phyloP scores from a whole-genome alignment of 2,797 vertebrate genomes.

The Potorous gilbertii region DNA sequence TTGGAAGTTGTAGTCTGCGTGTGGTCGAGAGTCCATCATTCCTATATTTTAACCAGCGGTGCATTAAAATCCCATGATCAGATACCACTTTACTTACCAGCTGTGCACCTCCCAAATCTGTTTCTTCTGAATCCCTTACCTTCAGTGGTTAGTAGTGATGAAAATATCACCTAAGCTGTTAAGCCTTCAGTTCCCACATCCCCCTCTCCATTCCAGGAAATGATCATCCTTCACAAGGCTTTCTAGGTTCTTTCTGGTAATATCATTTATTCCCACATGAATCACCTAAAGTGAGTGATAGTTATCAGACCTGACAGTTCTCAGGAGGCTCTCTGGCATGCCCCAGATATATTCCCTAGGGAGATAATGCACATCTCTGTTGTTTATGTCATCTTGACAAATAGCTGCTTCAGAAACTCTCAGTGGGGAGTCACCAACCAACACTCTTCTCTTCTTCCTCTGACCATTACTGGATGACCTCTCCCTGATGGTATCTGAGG shows the following conservation, averaged over 20 bases:
- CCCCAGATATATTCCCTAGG: background rate
- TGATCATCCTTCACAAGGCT: background rate
- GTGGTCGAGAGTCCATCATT: background rate
- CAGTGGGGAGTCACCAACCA: background rate
- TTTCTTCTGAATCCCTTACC: background rate
- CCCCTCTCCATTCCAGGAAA: background rate
- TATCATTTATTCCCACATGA: background rate
- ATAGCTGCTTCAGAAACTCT: background rate
- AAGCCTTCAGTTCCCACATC: background rate
- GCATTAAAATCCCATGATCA: background rate
- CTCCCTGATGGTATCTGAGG: background rate
- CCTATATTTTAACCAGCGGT: background rate
- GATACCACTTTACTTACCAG: background rate
- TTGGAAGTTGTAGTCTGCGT: background rate
- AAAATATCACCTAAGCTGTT: background rate
- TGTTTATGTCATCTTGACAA: background rate
- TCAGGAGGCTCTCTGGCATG: background rate
- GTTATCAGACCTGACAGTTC: background rate
- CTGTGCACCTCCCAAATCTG: background rate
- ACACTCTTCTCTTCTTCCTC: background rate
- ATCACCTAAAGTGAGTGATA: background rate
- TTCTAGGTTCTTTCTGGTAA: background rate
- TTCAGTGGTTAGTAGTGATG: background rate
- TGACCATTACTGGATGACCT: background rate
- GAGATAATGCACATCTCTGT: background rate